These are phyloP conservation scores for Bellardia pandia DNA, from an alignment of 2,888 invertebrate genomes.

Conservation along the genomic window DNA sequence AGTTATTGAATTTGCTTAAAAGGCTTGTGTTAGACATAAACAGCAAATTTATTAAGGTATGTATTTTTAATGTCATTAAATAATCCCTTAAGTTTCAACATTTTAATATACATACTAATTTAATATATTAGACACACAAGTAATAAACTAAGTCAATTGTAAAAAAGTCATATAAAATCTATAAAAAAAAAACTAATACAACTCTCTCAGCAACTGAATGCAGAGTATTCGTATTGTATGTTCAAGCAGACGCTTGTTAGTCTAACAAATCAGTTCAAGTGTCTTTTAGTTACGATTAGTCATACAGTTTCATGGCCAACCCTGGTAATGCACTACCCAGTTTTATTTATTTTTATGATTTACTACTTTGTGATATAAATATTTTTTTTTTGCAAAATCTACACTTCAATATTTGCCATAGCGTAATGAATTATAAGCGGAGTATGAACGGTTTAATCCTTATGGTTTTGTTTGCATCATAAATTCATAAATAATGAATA, in stretches of 20 bases:
- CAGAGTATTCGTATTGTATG: not conserved
- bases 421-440: not conserved
- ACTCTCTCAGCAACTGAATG: not conserved
- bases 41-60: too few species aligned
- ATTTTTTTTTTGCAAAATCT: not conserved
- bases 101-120: too few species aligned
- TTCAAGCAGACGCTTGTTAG: not conserved
- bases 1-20: not conserved
- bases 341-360: conserved; percentile 6
- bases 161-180: not conserved
- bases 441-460: not conserved
- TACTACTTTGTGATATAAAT: not conserved
- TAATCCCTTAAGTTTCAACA: too few species aligned
- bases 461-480: conserved; percentile 35
- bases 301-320: not conserved
- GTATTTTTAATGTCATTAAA: too few species aligned
- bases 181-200: not conserved
- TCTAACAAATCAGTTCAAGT: not conserved
- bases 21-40: too few species aligned
- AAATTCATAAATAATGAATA: conserved; percentile 52
- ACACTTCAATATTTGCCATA: conserved; percentile 3
- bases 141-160: conserved; percentile 3
- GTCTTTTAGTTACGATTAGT: not conserved
- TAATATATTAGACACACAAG: not conserved
- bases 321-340: not conserved